Base-by-base conservation (phyloP, 2,888 invertebrate genomes). In the Argyresthia albistria region DNA sequence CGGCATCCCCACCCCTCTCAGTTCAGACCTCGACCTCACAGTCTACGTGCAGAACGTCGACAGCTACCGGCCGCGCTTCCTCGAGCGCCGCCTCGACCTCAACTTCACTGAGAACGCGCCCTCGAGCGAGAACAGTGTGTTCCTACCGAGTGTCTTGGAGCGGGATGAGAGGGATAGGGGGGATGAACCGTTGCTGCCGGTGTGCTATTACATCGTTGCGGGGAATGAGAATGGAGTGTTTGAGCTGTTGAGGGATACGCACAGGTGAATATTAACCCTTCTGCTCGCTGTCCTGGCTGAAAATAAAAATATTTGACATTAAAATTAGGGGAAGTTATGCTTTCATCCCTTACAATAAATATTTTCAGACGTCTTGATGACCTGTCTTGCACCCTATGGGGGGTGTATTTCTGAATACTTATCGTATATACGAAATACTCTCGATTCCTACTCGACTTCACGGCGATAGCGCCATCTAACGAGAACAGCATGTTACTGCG, bases 171-270 rank as follows among this genome's bases (percentile, higher is more conserved):
- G 95, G 14, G 95, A 95, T 63, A 93, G 96, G 63, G 90, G 93
- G 1, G 94, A 95, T 59, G 94, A 94, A 61, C 93, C 94, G 0
- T 90, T 93, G 49, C 89, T 93, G 50, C 93, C 94, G 56, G 95
- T 97, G n/a, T 98, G 97, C 69, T 98, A 97, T 72, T 97, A 93
- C 67, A 94, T 98, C 50, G 91, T 97, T n/a, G 91, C 91, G 7
- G 97, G 97, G 11, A 95, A 97, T 67, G 92, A 92, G 15, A 90
- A 91, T 14, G 89, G 89, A 8, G 80, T 90, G 53, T 97, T 97
- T 69, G 82, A 88, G 49, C 71, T 97, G 16, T 92, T 96, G 64
- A 90, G 91, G 15, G 89, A 91, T 57, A 90, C 91, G 7, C 96
- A 97, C 70, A 92, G 66, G 93, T 93, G 83, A 76, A 25, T 25